Percentiles rank a stretch among this genome's conserved stretches.
These are phyloP conservation scores for Cyanoramphus novaezelandiae DNA, from an alignment of 2,113 vertebrate genomes.

Conservation along the genomic window DNA sequence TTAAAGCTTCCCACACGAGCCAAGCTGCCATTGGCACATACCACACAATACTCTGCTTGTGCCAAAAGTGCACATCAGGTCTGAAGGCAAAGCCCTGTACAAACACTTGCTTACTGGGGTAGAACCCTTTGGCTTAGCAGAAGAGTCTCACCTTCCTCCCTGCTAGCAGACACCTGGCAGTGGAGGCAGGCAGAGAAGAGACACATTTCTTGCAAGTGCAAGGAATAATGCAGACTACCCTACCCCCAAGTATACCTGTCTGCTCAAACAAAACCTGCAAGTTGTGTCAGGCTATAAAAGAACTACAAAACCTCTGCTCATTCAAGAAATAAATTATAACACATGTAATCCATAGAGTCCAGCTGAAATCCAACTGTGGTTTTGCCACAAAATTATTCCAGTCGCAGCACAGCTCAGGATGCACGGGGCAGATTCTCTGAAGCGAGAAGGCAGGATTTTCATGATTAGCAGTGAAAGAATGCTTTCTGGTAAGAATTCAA, in stretches of 20 bases:
- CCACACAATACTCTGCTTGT: not conserved
- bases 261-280: not conserved
- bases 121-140: not conserved
- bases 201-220: no score
- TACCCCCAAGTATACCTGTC: not conserved
- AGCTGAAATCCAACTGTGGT: not conserved
- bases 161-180: not conserved
- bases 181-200: not conserved
- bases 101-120: not conserved
- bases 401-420: not conserved
- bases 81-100: not conserved
- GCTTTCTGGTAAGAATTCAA: not conserved
- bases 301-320: not conserved
- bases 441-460: not conserved
- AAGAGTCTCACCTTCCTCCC: not conserved
- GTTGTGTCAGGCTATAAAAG: not conserved
- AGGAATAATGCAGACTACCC: no score
- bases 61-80: not conserved
- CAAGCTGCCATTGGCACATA: accelerated
- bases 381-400: not conserved
- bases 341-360: not conserved
- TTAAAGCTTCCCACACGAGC: not conserved
- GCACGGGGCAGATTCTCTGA: not conserved
- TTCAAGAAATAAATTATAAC: not conserved
- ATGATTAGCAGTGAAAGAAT: not conserved